Evolutionary conservation across 2,888 invertebrate species (phyloP), one percentile per base, ranked within the genome.

Genomic region (Apamea sordens): DNA sequence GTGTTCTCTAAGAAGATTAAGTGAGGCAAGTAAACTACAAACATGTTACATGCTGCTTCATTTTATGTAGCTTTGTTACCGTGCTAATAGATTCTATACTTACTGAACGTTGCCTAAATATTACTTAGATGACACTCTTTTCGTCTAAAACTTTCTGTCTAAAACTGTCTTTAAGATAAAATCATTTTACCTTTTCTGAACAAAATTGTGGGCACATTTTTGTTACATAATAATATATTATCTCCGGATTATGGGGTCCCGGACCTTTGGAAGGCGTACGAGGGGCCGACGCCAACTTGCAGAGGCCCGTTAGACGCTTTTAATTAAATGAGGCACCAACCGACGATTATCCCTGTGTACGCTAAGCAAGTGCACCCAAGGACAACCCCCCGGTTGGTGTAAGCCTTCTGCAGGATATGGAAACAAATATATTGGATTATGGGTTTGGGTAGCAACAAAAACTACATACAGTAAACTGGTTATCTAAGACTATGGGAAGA

Each of bases 1-100:
- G 83, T 83, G 86, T 77, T 80, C 80, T 68, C 79, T 71, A 59
- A 79, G 86, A 73, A 86, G 84, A 85, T 85, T 85, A 86, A 82
- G n/a, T 74, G 73, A 53, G 63, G 53, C 73, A 56, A 76, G 82
- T 82, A 64, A 76, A 74, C 79, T 79, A 59, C 73, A 76, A 86
- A 71, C 67, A 67, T 82, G 79, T 75, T 71, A 71, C 59, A 71
- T 71, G 70, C 70, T 53, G 65, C 67, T 71, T 82, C 73, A 71
- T 73, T 85, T 76, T 67, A 73, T 71, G 59, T 65, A 41, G 72
- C 61, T 53, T 32, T 72, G 72, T 72, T 53, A 36, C n/a, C 10
- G n/a, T 6, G 18, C 15, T 61, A 24, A 15, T 64, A 69, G 59
- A 65, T 73, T 71, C 28, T 47, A 10, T 11, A 56, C 15, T 8